phyloP scores from a whole-genome alignment of 2,797 vertebrate genomes.

The Chrysocyon brachyurus region DNA sequence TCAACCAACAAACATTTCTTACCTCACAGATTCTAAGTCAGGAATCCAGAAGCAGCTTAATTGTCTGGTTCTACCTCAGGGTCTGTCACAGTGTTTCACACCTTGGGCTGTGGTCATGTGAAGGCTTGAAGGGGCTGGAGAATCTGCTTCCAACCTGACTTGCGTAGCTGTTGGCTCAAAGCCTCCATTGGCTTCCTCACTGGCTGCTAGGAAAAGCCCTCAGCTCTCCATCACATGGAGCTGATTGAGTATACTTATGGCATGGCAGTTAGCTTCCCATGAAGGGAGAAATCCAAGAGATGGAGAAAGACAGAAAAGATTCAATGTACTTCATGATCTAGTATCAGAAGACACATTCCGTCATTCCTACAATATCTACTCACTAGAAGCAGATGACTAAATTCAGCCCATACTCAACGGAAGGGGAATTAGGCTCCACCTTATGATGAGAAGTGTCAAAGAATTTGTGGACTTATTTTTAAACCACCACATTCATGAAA shows the following conservation, averaged over 20 bases:
- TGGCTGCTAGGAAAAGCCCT: neutral
- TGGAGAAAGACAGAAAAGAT: neutral
- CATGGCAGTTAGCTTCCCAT: neutral
- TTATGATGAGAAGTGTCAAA: neutral
- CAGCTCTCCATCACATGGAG: neutral
- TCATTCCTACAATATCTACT: neutral
- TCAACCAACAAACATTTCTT: neutral
- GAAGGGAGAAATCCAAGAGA: neutral
- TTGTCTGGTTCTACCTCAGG: neutral
- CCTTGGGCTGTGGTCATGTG: neutral
- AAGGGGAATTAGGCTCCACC: neutral
- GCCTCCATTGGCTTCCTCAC: neutral
- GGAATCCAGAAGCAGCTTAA: neutral
- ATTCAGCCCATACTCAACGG: neutral
- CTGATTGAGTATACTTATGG: neutral
- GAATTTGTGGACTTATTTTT: conserved; percentile 31
- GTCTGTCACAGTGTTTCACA: neutral
- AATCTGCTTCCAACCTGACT: neutral
- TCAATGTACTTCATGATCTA: neutral
- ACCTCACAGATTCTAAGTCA: neutral
- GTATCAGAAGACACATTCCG: neutral
- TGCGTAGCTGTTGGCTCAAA: neutral
- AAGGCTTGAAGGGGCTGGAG: neutral
- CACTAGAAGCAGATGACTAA: neutral
- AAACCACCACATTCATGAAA: neutral